These are phyloP conservation scores for Rotaria macrura DNA, from an alignment of 2,888 invertebrate species.

Conservation along the genomic window DNA sequence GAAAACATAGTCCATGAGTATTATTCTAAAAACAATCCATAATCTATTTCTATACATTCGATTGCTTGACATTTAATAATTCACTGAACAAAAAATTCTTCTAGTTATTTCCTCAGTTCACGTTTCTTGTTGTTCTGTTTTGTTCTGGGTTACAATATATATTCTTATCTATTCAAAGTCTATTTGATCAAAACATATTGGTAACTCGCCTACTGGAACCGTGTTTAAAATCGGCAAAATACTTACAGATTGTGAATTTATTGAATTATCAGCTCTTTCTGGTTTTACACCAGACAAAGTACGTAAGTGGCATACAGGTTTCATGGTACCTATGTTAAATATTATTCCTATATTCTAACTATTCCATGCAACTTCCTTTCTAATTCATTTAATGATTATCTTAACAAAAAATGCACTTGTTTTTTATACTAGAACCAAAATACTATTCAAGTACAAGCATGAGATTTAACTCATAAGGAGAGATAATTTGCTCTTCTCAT, in stretches of 20 bases:
- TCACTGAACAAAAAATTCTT: background rate
- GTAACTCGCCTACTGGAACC: background rate
- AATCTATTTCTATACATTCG: background rate
- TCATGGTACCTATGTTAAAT: background rate
- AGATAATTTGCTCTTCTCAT: no score
- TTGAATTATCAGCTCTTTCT: background rate
- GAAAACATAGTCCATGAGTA: background rate
- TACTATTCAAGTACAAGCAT: no score
- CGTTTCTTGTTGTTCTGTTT: no score
- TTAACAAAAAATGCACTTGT: no score
- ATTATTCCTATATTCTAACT: no score
- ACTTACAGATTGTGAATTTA: background rate
- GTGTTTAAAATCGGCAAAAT: background rate
- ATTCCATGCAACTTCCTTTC: no score
- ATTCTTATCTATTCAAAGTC: background rate
- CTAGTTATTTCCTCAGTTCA: background rate
- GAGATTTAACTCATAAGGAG: no score
- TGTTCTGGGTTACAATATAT: background rate
- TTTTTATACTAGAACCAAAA: no score
- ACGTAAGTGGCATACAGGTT: slow-evolving; percentile 29
- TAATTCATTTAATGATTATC: no score
- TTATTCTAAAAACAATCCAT: background rate
- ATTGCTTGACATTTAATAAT: background rate
- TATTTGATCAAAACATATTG: background rate
- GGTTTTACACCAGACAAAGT: slow-evolving; percentile 28